Conservation (phyloP, 2,797 vertebrate genomes). For the Eurystomus glaucurus region DNA sequence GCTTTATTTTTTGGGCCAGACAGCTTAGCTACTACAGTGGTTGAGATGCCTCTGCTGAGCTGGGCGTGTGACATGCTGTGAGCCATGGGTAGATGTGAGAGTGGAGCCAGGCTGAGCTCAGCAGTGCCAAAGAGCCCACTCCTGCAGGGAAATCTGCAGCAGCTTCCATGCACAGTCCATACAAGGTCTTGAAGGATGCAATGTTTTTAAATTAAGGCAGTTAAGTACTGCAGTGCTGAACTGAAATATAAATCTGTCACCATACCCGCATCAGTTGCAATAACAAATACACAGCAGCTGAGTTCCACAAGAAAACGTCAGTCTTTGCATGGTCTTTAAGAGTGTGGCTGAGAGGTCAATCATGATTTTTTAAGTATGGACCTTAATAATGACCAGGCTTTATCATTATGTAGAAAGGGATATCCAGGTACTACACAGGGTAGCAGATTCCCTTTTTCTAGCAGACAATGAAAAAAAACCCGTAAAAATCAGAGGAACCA, state of each 20-base stretch:
- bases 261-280: no score
- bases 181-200: not conserved
- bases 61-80: not conserved
- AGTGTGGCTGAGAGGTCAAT: not conserved
- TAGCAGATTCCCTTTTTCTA: not conserved
- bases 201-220: not conserved
- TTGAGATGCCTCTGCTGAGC: not conserved
- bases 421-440: not conserved
- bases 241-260: not conserved
- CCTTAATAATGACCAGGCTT: not conserved
- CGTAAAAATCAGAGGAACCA: not conserved
- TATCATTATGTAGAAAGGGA: not conserved
- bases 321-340: not conserved
- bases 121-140: not conserved
- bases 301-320: not conserved
- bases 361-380: not conserved
- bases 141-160: not conserved
- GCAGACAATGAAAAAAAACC: not conserved
- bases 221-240: not conserved
- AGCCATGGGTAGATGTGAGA: not conserved
- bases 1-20: not conserved
- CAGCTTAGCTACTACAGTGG: not conserved
- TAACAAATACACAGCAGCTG: not conserved
- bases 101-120: not conserved
- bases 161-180: not conserved